Evolutionary conservation across 2,888 invertebrate genomes (phyloP), one percentile per base, ranked within the genome.

Genomic region (Polyommatus icarus): DNA sequence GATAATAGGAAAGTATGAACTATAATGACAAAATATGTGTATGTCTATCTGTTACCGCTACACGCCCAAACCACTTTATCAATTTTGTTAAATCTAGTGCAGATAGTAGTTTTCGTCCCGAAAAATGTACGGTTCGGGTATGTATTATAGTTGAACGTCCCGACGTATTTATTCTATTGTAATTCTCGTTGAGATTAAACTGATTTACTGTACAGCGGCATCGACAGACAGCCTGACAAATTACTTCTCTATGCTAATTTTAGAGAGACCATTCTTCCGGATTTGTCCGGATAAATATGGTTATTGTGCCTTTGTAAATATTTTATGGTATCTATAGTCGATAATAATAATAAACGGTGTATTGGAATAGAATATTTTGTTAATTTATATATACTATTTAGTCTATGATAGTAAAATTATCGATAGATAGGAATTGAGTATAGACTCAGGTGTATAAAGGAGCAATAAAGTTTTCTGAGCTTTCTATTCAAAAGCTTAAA

Each of bases 181-280:
- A 18, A 54, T 18, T 54, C 54, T 54, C 18, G 54, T 54, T 12
- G 67, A 67, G 67, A 67, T 29, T 29, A 29, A 67, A 10, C 15
- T 67, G 29, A 67, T 29, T 67, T 67, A 67, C 29, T 15, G 61
- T 20, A 67, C 12, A 29, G 29, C 67, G 29, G 32, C 67, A 67
- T 32, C 67, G 67, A 67, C 67, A 67, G 67, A 29, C 67, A 32
- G 67, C 67, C 67, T 24, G 6, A 67, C 67, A 32, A 67, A 67
- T 67, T 32, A 67, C 67, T 67, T 29, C 12, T 67, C 29, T 67
- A 67, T 67, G 67, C 29, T 15, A 67, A 67, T 67, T 32, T 6
- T 32, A 29, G 6, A 67, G 67, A 18, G 67, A 29, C 67, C 67
- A 67, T 67, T 67, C 29, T 15, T 67, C 29, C 67, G 1, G 32